Evolutionary conservation across 2,113 vertebrate species (phyloP).

Genomic region (Helogale parvula): DNA sequence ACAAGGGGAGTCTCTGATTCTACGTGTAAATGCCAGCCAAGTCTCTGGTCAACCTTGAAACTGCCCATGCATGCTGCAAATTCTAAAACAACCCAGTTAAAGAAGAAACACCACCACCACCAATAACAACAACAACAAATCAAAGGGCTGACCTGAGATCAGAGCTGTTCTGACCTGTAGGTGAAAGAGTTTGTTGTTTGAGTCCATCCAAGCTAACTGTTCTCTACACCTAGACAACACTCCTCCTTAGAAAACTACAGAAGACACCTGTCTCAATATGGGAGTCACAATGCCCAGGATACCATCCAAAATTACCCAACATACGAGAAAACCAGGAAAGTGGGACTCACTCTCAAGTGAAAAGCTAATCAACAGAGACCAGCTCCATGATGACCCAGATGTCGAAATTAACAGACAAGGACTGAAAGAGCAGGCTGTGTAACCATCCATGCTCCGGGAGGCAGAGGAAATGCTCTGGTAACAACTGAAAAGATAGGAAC

Average conservation of each 20-base stretch:
- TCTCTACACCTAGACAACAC: neutral
- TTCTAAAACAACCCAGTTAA: neutral
- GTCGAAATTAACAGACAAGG: neutral
- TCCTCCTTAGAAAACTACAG: neutral
- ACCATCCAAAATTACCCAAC: neutral
- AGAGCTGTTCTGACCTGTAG: neutral
- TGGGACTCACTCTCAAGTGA: neutral
- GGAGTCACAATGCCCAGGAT: neutral
- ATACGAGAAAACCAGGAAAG: neutral
- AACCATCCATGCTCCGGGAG: neutral
- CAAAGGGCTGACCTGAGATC: neutral
- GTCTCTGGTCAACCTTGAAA: neutral
- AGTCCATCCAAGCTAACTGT: neutral
- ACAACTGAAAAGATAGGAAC: neutral
- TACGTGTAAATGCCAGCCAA: neutral
- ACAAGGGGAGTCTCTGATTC: neutral
- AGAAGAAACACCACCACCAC: neutral
- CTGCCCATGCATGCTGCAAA: neutral
- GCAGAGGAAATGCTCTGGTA: neutral
- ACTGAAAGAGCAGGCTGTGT: neutral
- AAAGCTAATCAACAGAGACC: neutral
- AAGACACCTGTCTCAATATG: neutral
- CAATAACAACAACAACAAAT: accelerated
- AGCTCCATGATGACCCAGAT: neutral
- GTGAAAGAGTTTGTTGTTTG: neutral